These are phyloP conservation scores for Philantomba maxwellii DNA, from an alignment of 2,113 vertebrate species.

Conservation along the genomic window DNA sequence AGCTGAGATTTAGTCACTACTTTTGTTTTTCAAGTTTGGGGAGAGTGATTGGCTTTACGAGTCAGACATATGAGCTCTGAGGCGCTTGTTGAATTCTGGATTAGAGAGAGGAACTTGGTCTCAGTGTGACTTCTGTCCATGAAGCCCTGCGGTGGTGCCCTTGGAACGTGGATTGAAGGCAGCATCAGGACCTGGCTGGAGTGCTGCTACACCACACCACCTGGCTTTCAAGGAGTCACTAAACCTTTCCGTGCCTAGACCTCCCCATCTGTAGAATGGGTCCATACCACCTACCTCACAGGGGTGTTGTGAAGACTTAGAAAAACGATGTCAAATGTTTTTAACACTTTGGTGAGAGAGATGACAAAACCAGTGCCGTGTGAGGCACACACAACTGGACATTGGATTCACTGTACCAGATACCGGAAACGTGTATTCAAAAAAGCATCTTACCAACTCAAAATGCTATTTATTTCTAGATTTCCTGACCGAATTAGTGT, in stretches of 20 bases:
- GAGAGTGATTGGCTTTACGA: background rate
- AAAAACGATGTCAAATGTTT: background rate
- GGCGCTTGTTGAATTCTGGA: background rate
- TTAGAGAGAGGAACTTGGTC: background rate
- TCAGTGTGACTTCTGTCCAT: background rate
- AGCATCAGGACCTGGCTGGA: background rate
- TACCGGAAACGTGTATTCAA: background rate
- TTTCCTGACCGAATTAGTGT: constrained; percentile 57
- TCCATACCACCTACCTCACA: constrained; percentile 54
- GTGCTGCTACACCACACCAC: background rate
- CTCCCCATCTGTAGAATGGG: constrained; percentile 10
- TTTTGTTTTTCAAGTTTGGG: background rate
- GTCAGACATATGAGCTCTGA: background rate
- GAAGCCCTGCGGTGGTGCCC: background rate
- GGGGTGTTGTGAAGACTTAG: constrained; percentile 48
- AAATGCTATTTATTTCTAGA: constrained; percentile 54
- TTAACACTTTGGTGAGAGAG: background rate
- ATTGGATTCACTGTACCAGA: background rate
- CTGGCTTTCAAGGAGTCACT: background rate
- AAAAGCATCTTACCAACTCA: constrained; percentile 42
- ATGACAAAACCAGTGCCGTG: background rate
- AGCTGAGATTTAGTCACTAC: background rate
- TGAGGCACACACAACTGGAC: background rate
- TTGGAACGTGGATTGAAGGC: background rate
- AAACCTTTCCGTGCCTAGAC: constrained; percentile 30